These are phyloP conservation scores for Baccha elongata DNA, from an alignment of 2,888 invertebrate species.

Conservation along the genomic window DNA sequence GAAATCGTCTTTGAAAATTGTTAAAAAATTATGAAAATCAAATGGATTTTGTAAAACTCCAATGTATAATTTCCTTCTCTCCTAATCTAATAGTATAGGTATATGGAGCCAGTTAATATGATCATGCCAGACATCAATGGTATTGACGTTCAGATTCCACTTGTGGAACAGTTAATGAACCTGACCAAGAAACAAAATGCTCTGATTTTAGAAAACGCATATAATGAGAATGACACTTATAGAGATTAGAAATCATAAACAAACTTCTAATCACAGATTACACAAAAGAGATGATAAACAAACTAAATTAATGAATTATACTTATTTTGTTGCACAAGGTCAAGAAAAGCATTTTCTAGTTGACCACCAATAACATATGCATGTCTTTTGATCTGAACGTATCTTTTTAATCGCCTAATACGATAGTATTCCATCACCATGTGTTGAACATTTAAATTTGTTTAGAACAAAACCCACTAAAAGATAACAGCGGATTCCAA, in stretches of 20 bases:
- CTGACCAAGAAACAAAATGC: neutral
- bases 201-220: neutral
- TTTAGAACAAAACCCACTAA: conserved; percentile 14
- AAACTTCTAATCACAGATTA: neutral
- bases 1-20: too few relatives aligned
- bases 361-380: conserved; percentile 13
- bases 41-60: neutral
- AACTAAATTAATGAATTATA: conserved; percentile 22
- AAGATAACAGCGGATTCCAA: too few relatives aligned
- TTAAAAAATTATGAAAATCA: neutral
- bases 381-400: neutral
- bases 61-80: neutral
- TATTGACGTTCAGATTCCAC: neutral
- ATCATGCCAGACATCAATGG: neutral
- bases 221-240: too few relatives aligned
- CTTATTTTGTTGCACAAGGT: conserved; percentile 52
- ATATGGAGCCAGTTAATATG: neutral
- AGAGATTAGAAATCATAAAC: conserved; percentile 15
- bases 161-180: conserved; percentile 3
- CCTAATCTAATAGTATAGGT: too few relatives aligned
- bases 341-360: conserved; percentile 33
- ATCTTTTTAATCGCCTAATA: neutral
- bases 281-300: conserved; percentile 16
- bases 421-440: conserved; percentile 38
- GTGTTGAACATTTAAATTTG: conserved; percentile 60